Base-by-base conservation (phyloP, 2,797 vertebrate species). In the Acestrorhynchus altus region DNA sequence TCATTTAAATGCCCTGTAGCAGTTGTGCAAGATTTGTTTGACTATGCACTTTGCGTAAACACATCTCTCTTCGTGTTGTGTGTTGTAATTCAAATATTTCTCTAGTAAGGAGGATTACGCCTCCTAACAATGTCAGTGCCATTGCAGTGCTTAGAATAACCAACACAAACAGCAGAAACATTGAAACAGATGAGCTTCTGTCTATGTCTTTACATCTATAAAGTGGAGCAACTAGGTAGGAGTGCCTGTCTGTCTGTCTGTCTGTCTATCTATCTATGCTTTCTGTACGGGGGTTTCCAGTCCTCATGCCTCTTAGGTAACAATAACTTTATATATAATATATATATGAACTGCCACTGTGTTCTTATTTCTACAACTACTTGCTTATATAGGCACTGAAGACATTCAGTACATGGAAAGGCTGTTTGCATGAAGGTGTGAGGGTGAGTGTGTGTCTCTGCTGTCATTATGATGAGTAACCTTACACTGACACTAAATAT, bases 401-500 rank as follows among this genome's bases (percentile, higher is more conserved):
- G 42, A 16, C 42, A 40, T 35, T 46, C 28, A 39, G 24, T 35
- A 12, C 24, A n/a, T 22, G 1, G 54, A 40, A 24, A 5, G 24
- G 5, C 44, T 28, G 64, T 28, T 67, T 24, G 47, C n/a, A 64
- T 15, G 20, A 13, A 40, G 28, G 57, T 73, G 26, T 39, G 46
- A 73, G 57, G 18, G 35, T 26, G 31, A 56, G 31, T 52, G 65
- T 66, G 63, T 47, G 22, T 49, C 22, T 12, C 20, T 35, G 18
- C 66, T 52, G 47, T 69, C 28, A 69, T 12, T 39, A 39, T 42
- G 20, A 40, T 70, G 31, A 70, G 68, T 56, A 57, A 57, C n/a
- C 20, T 39, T 54, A 52, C n/a, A 35, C 51, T 71, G 39, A 71
- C 35, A 54, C 16, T 13, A 20, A 28, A 35, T 39, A 40, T 70